Conservation (phyloP, 2,113 vertebrate species). For the Centropus bengalensis region DNA sequence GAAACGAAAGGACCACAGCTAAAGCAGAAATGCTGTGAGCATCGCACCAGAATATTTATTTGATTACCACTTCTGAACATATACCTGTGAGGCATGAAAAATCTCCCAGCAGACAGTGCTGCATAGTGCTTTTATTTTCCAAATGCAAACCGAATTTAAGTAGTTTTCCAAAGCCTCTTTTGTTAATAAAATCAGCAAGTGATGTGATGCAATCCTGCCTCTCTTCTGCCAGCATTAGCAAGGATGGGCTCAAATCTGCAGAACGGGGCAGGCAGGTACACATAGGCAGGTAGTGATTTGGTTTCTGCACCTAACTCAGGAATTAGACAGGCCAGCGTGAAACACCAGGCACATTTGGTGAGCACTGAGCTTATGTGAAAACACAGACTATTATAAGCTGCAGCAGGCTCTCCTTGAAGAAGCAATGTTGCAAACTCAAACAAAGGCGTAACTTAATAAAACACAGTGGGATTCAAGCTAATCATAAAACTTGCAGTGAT, state of each 20-base stretch:
- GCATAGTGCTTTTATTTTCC: slow-evolving; percentile 13
- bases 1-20: background rate
- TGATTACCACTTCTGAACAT: slow-evolving; percentile 8
- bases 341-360: background rate
- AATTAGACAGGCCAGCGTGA: background rate
- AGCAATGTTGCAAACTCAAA: slow-evolving; percentile 10
- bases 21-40: background rate
- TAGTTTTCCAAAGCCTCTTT: slow-evolving; percentile 36
- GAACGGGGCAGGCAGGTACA: background rate
- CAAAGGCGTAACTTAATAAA: slow-evolving; percentile 50
- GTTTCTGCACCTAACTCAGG: background rate
- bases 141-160: slow-evolving; percentile 54
- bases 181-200: slow-evolving; percentile 32
- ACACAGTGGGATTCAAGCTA: slow-evolving; percentile 4
- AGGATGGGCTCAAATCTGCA: background rate
- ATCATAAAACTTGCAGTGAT: slow-evolving; percentile 23
- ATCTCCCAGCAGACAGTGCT: background rate
- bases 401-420: slow-evolving; percentile 5
- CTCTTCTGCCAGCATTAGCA: background rate
- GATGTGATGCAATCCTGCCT: background rate
- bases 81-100: slow-evolving; percentile 27
- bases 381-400: background rate
- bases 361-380: background rate
- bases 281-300: background rate
- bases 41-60: slow-evolving; percentile 18